A percentile compares a stretch with the other conserved stretches of the same genome.
phyloP scores from a whole-genome alignment of 2,113 vertebrate species.

The Psittacara wagleri region DNA sequence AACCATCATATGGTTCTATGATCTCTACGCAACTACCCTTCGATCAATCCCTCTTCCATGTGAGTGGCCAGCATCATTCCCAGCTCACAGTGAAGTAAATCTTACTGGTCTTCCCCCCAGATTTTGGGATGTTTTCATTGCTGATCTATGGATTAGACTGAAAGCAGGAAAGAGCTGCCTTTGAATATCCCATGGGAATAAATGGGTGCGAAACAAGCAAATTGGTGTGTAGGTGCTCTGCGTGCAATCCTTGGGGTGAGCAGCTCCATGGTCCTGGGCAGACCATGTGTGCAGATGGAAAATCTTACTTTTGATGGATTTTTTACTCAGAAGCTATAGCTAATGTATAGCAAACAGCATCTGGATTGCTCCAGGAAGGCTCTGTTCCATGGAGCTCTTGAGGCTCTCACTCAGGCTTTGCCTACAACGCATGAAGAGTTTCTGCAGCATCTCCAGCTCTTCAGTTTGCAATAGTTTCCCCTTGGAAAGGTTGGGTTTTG shows the following conservation, averaged over 20 bases:
- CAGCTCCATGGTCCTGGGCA: neutral
- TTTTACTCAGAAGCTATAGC: neutral
- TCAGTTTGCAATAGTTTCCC: neutral
- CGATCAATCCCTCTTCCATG: accelerated
- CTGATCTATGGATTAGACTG: neutral
- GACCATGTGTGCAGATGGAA: neutral
- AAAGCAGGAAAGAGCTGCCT: neutral
- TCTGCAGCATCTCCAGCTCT: neutral
- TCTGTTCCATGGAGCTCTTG: neutral
- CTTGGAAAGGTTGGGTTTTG: neutral
- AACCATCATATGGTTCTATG: too few relatives aligned
- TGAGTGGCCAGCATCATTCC: accelerated
- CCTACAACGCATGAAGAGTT: accelerated
- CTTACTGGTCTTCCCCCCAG: neutral
- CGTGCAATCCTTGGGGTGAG: neutral
- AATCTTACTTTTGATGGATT: accelerated
- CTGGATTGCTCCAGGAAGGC: neutral
- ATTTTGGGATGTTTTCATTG: neutral
- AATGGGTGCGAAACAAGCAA: neutral
- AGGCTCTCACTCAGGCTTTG: neutral
- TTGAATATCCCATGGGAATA: accelerated
- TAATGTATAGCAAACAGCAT: neutral
- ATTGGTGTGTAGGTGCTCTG: neutral
- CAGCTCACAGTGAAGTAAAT: neutral
- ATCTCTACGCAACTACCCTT: neutral